These are phyloP conservation scores for Oncorhynchus nerka DNA, from an alignment of 2,113 vertebrate species.

Conservation along the genomic window DNA sequence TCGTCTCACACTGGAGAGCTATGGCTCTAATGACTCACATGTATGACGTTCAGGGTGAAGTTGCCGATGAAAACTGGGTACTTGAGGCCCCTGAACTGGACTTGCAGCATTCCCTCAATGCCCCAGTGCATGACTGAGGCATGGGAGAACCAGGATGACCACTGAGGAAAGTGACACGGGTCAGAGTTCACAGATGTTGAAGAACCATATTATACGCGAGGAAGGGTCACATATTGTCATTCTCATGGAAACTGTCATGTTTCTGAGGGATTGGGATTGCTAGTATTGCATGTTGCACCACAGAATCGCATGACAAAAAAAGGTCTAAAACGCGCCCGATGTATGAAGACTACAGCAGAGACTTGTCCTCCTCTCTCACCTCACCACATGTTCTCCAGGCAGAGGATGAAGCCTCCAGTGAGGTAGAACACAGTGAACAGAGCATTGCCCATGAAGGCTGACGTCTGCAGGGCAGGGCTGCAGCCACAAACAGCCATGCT, in stretches of 20 bases:
- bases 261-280: too few relatives aligned
- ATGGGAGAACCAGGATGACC: conserved; percentile 84
- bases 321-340: too few relatives aligned
- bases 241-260: too few relatives aligned
- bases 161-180: conserved; percentile 66
- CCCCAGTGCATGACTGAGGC: conserved; percentile 90
- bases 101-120: conserved; percentile 85
- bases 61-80: conserved; percentile 74
- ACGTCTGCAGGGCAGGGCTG: conserved; percentile 85
- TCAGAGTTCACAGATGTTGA: background rate
- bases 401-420: conserved; percentile 89
- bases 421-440: conserved; percentile 89
- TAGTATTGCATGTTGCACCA: too few relatives aligned
- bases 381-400: conserved; percentile 87
- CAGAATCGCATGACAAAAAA: too few relatives aligned
- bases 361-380: conserved; percentile 60
- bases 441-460: conserved; percentile 84
- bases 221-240: background rate
- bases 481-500: conserved; percentile 88
- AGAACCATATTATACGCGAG: background rate
- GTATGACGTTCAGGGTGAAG: conserved; percentile 73
- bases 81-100: conserved; percentile 79
- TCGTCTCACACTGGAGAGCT: too few relatives aligned
- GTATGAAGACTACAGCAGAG: too few relatives aligned
- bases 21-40: conserved; percentile 64